phyloP scores from a whole-genome alignment of 2,888 invertebrate species.

The Acronicta leporina region DNA sequence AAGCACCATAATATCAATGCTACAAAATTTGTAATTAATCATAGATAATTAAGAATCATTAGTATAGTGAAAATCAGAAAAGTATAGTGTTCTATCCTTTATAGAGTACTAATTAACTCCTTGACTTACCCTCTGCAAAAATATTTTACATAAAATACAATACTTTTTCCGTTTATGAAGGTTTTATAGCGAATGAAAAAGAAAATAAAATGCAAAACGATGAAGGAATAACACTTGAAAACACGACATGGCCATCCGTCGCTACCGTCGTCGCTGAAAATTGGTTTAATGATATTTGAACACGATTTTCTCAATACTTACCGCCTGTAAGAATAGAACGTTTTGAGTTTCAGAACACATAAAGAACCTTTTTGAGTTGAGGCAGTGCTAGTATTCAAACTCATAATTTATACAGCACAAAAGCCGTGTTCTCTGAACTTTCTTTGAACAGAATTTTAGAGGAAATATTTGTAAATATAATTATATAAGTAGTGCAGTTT shows the following conservation, averaged over 20 bases:
- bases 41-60: no score
- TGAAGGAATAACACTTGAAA: slow-evolving; percentile 43
- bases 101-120: no score
- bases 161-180: slow-evolving; percentile 6
- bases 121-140: background rate
- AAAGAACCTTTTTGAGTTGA: slow-evolving; percentile 39
- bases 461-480: slow-evolving; percentile 1
- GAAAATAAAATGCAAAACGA: slow-evolving; percentile 27
- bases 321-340: slow-evolving; percentile 49
- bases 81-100: no score
- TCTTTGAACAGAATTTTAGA: slow-evolving; percentile 1
- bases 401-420: slow-evolving; percentile 27
- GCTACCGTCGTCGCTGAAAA: slow-evolving; percentile 44
- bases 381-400: slow-evolving; percentile 26
- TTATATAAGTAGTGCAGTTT: background rate
- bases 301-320: slow-evolving; percentile 57
- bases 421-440: slow-evolving; percentile 15
- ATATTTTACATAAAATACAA: background rate
- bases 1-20: no score
- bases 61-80: no score
- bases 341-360: slow-evolving; percentile 46
- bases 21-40: no score
- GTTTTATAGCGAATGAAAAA: slow-evolving; percentile 28
- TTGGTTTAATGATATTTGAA: slow-evolving; percentile 64
- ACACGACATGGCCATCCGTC: slow-evolving; percentile 40